Evolutionary conservation across 2,797 vertebrate species (phyloP).

Genomic region (Girardinus metallicus): DNA sequence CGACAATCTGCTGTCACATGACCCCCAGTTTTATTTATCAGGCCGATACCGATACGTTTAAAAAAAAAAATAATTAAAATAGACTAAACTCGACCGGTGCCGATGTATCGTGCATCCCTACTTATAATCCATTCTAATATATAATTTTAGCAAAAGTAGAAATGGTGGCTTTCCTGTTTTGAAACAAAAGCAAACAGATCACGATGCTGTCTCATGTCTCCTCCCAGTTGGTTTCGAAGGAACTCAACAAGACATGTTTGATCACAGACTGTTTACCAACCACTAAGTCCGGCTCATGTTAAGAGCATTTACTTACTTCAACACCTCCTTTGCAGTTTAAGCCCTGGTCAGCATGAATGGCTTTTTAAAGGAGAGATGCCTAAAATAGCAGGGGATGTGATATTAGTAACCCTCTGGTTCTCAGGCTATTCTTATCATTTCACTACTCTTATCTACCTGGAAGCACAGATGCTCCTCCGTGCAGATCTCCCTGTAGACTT

Average conservation of each 20-base stretch:
- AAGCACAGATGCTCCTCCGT: neutral
- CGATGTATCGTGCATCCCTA: too few species aligned
- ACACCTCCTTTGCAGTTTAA: neutral
- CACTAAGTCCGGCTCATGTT: constrained; percentile 2
- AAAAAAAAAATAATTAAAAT: neutral
- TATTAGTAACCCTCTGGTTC: constrained; percentile 16
- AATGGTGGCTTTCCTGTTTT: neutral
- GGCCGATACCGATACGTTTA: neutral
- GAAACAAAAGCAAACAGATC: neutral
- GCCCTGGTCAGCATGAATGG: constrained; percentile 12
- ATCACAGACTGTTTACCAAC: neutral
- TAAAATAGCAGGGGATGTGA: constrained; percentile 27
- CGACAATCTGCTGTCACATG: neutral
- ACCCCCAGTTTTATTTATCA: neutral
- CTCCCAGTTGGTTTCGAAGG: neutral
- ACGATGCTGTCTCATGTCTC: neutral
- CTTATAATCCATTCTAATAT: too few species aligned
- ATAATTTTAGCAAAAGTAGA: neutral
- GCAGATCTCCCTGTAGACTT: neutral
- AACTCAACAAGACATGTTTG: constrained; percentile 1
- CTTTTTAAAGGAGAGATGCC: constrained; percentile 1
- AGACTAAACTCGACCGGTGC: neutral
- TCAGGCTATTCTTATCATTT: neutral
- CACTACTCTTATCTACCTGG: neutral
- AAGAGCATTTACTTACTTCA: constrained; percentile 1